Conservation (phyloP, 2,113 vertebrate genomes). For the Phalacrocorax brasilianus region DNA sequence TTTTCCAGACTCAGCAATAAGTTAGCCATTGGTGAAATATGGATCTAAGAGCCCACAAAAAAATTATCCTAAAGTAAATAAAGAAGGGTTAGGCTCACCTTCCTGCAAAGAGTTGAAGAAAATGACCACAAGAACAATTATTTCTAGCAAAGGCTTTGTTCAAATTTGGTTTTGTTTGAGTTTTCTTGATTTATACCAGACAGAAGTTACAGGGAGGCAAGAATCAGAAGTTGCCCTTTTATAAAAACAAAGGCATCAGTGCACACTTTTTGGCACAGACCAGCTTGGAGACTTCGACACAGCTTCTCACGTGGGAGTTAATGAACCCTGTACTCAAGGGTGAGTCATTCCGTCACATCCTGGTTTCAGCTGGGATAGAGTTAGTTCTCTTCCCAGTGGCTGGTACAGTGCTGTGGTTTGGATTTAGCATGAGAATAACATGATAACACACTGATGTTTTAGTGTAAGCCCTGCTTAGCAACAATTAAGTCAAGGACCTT, state of each 20-base stretch:
- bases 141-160: neutral
- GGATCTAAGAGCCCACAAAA: neutral
- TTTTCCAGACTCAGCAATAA: neutral
- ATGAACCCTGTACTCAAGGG: neutral
- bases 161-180: neutral
- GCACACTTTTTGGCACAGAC: neutral
- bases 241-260: neutral
- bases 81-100: neutral
- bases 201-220: accelerated
- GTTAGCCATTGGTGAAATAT: neutral
- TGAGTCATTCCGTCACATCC: neutral
- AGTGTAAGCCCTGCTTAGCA: too few species aligned
- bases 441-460: too few species aligned
- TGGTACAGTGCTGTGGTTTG: too few species aligned
- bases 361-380: too few species aligned
- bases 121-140: neutral
- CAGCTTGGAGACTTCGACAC: accelerated
- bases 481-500: too few species aligned
- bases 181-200: neutral
- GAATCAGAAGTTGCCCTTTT: neutral
- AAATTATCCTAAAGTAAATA: neutral
- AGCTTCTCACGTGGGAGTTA: neutral
- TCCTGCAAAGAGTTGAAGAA: neutral
- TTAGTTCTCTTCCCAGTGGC: too few species aligned
- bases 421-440: too few species aligned